A percentile compares a stretch with the other conserved stretches of the same genome.
phyloP scores from a whole-genome alignment of 2,888 invertebrate species.

The Nomada ruficornis region DNA sequence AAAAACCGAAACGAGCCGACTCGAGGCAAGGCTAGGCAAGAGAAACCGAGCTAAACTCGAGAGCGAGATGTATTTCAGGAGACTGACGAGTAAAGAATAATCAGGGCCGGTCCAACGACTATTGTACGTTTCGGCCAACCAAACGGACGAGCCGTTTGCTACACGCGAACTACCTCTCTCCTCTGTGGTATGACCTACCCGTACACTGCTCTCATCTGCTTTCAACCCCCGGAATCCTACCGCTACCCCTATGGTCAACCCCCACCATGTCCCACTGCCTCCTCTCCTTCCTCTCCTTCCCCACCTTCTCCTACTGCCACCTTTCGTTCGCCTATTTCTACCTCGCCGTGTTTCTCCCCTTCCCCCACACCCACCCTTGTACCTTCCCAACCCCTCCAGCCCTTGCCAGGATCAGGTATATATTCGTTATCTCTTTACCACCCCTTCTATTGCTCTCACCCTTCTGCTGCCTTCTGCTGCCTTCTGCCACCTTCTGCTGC shows the following conservation, averaged over 20 bases:
- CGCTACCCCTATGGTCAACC: conserved; percentile 56
- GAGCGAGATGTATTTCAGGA: background rate
- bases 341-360: conserved; percentile 14
- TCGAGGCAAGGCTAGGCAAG: too few species aligned
- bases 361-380: background rate
- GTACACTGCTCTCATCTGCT: conserved; percentile 82
- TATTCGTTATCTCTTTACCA: conserved; percentile 6
- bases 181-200: conserved; percentile 82
- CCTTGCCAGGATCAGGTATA: conserved; percentile 18
- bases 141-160: conserved; percentile 76
- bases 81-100: background rate
- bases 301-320: conserved; percentile 9
- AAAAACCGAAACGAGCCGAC: background rate
- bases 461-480: background rate
- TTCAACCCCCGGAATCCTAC: conserved; percentile 77
- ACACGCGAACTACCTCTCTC: conserved; percentile 80
- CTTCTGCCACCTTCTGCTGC: background rate
- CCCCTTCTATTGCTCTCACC: too few species aligned
- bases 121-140: conserved; percentile 49
- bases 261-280: conserved; percentile 36
- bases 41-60: background rate
- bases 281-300: conserved; percentile 16
- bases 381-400: conserved; percentile 14
- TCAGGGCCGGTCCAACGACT: conserved; percentile 27
- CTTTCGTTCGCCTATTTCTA: conserved; percentile 18